Evolutionary conservation across 2,888 invertebrate species (phyloP).

Genomic region (Pristionchus exspectatus): DNA sequence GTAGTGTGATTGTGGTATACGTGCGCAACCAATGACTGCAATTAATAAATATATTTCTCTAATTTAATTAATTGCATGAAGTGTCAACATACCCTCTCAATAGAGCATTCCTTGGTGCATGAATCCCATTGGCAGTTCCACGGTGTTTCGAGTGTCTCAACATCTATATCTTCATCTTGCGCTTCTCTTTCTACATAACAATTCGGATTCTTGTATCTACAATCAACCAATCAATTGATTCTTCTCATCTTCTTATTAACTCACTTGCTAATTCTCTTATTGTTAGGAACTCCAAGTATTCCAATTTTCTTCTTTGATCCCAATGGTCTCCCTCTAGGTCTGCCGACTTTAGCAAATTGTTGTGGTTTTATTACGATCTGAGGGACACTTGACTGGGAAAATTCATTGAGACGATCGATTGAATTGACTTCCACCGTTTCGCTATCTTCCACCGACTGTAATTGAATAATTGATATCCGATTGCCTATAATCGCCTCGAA

Average conservation of each 20-base stretch:
- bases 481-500: too few species aligned
- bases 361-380: neutral
- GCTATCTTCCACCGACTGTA: too few species aligned
- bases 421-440: too few species aligned
- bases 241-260: neutral
- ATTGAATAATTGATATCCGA: too few species aligned
- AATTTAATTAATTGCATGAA: neutral
- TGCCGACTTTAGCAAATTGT: neutral
- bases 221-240: neutral
- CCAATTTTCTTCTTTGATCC: slow-evolving; percentile 49
- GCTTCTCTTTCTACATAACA: neutral
- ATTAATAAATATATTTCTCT: neutral
- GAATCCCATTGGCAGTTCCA: slow-evolving; percentile 65
- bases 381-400: neutral
- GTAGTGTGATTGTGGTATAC: slow-evolving; percentile 62
- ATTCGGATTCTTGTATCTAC: neutral
- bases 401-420: neutral
- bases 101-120: slow-evolving; percentile 60
- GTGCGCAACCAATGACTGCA: slow-evolving; percentile 65
- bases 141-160: slow-evolving; percentile 61
- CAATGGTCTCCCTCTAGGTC: slow-evolving; percentile 47
- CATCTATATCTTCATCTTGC: slow-evolving; percentile 56
- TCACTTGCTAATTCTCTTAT: too few species aligned
- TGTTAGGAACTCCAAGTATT: neutral
- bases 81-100: slow-evolving; percentile 58